phyloP scores from a whole-genome alignment of 2,888 invertebrate species.

The Saturnia japonica region DNA sequence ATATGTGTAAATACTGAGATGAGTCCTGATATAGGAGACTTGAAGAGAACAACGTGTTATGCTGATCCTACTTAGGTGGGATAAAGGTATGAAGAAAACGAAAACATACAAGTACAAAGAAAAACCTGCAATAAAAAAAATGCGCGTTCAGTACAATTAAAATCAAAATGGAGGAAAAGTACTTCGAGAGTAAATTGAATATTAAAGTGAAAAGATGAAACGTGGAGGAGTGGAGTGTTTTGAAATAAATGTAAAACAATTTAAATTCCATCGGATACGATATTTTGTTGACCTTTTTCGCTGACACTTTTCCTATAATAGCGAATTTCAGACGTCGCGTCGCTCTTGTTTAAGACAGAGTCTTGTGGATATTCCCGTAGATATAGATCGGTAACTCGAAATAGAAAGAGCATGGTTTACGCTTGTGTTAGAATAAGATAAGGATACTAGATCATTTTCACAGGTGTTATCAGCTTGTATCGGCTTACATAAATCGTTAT shows the following conservation, averaged over 20 bases:
- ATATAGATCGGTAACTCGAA: no score
- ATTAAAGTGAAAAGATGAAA: conserved; percentile 7
- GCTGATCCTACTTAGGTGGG: no score
- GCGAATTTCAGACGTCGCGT: conserved; percentile 56
- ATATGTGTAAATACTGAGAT: no score
- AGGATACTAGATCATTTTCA: no score
- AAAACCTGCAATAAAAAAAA: background rate
- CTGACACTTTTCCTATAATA: conserved; percentile 48
- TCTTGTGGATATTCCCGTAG: conserved; percentile 35
- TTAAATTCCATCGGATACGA: conserved; percentile 54
- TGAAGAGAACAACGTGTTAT: no score
- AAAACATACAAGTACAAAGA: background rate
- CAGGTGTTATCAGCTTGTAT: no score
- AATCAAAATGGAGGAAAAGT: background rate
- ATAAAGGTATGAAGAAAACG: no score
- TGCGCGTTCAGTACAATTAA: background rate
- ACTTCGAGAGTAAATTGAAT: conserved; percentile 3
- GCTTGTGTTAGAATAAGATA: no score
- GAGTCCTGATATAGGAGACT: no score
- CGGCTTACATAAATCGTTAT: no score
- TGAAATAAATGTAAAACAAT: conserved; percentile 40
- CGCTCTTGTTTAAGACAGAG: conserved; percentile 33
- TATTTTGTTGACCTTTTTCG: conserved; percentile 40
- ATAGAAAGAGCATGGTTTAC: no score
- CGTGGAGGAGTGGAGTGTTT: conserved; percentile 19